Base-by-base conservation (phyloP, 1,140 invertebrate genomes). In the Drosophila setifemur region DNA sequence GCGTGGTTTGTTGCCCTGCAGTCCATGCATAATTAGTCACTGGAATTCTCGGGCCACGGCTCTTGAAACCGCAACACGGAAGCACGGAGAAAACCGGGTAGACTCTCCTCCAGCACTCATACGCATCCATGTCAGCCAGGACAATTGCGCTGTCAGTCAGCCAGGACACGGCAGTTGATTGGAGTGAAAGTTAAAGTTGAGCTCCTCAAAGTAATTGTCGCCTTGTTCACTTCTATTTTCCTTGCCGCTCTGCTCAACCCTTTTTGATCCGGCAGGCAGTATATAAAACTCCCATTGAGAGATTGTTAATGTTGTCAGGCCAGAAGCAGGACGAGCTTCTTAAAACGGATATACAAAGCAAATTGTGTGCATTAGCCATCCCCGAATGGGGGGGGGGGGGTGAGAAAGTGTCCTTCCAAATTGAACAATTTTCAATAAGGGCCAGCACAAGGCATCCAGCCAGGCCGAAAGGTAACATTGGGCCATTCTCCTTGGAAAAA, bases 1-100 rank as follows among this genome's bases (percentile, higher is more conserved):
- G 31, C 26, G 29, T 29, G 67, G 77, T 76, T 82, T 72, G 49
- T 82, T 79, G 81, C 71, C 81, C 71, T 67, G 69, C 54, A 83
- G 71, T 68, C 53, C 75, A 42, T 73, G 71, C 81, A 85, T 85
- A 85, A 85, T 85, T 86, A 85, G 81, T 73, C 69, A 40, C 49
- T 6, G 25, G 33, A 63, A 75, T 45, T 50, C 39, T 26, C 55
- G 44, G 14, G n/a, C 45, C 55, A 16, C 21, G 42, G 23, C 79
- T 75, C 78, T 82, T 69, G 64, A 48, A 55, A 35, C 40, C 42
- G 50, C 42, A 74, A 85, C 81, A 73, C 83, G 81, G 75, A 86
- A 85, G 61, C 72, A 40, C 72, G 11, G 29, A 61, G 58, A 69
- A 66, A 61, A 83, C n/a, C n/a, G n/a, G n/a, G n/a, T n/a, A 18